Conservation (phyloP, 2,797 vertebrate species). For the Lithobates pipiens region DNA sequence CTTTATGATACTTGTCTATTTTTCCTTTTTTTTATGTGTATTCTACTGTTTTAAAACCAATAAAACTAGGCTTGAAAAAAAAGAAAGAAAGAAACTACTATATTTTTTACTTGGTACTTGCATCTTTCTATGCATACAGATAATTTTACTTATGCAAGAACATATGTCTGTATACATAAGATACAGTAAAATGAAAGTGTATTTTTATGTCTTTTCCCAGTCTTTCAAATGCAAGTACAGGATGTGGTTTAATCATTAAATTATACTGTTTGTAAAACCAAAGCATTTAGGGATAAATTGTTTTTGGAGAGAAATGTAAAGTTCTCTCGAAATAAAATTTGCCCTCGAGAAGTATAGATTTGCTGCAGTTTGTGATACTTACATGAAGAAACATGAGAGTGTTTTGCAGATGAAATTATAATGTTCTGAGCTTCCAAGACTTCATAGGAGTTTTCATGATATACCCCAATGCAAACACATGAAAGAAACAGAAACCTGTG, state of each 20-base stretch:
- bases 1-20: too few relatives aligned
- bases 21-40: too few relatives aligned
- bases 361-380: slow-evolving; percentile 54
- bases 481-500: slow-evolving; percentile 46
- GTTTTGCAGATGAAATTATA: slow-evolving; percentile 54
- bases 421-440: slow-evolving; percentile 44
- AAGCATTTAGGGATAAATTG: slow-evolving; percentile 32
- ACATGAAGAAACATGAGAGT: slow-evolving; percentile 48
- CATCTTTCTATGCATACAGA: neutral
- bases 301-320: slow-evolving; percentile 19
- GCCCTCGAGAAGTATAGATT: slow-evolving; percentile 53
- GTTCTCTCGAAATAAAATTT: slow-evolving; percentile 33
- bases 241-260: neutral
- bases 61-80: too few relatives aligned
- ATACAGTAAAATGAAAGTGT: neutral
- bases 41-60: too few relatives aligned
- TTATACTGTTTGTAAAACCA: neutral
- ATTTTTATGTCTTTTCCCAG: neutral
- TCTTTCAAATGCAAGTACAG: neutral
- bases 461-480: slow-evolving; percentile 44
- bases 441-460: slow-evolving; percentile 36
- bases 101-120: neutral
- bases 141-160: neutral
- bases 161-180: neutral
- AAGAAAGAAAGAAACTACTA: too few relatives aligned